Percentiles rank a stretch among this genome's conserved stretches.
Evolutionary conservation across 2,888 invertebrate species (phyloP).

Genomic region (Ennomos quercinarius): DNA sequence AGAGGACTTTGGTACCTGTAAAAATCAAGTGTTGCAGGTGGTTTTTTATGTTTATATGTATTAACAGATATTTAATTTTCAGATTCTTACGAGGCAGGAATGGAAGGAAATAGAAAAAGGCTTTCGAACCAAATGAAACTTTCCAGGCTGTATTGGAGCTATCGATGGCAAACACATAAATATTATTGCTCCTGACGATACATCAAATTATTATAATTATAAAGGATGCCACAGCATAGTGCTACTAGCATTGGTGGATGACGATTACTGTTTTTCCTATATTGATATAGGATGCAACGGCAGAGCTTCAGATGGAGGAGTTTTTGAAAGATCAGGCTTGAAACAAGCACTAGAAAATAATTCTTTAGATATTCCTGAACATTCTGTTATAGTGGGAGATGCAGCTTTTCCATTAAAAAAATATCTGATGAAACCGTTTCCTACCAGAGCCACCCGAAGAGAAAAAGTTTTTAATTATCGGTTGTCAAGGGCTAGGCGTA

Average conservation of each 20-base stretch:
- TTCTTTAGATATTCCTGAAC: slow-evolving; percentile 20
- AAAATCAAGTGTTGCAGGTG: background rate
- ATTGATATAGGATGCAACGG: slow-evolving; percentile 34
- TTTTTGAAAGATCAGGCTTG: slow-evolving; percentile 10
- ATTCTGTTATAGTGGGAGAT: slow-evolving; percentile 29
- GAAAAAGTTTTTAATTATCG: slow-evolving; percentile 21
- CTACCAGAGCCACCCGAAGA: slow-evolving; percentile 21
- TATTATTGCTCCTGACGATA: slow-evolving; percentile 35
- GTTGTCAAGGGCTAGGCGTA: slow-evolving; percentile 24
- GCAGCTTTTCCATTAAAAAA: slow-evolving; percentile 34
- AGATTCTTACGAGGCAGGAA: slow-evolving; percentile 17
- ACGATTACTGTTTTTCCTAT: slow-evolving; percentile 38
- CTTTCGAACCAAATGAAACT: slow-evolving; percentile 25
- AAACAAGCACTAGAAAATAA: slow-evolving; percentile 10
- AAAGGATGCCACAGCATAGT: slow-evolving; percentile 17
- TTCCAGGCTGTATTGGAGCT: slow-evolving; percentile 24
- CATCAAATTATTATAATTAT: slow-evolving; percentile 16
- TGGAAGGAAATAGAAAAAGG: slow-evolving; percentile 23
- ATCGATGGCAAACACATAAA: slow-evolving; percentile 23
- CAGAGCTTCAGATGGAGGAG: slow-evolving; percentile 32
- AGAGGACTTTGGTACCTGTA: slow-evolving; percentile 1
- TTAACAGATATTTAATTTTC: slow-evolving; percentile 13
- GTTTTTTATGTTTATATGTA: slow-evolving; percentile 5
- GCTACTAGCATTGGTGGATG: slow-evolving; percentile 42
- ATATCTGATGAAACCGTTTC: slow-evolving; percentile 31